These are phyloP conservation scores for Phalacrocorax aristotelis DNA, from an alignment of 2,113 vertebrate genomes.

Conservation along the genomic window DNA sequence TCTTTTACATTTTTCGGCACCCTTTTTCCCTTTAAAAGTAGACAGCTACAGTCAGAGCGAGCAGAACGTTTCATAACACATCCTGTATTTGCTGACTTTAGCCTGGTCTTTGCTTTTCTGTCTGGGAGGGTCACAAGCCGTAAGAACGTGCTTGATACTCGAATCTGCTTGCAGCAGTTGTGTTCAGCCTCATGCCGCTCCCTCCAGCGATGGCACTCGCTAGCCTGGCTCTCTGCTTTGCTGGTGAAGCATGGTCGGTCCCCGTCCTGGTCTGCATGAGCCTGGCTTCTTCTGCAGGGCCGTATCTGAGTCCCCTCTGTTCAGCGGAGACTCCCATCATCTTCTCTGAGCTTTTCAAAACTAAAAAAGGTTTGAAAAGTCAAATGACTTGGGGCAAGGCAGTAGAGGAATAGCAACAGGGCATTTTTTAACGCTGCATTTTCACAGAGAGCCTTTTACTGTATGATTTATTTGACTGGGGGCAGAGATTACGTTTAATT, in stretches of 20 bases:
- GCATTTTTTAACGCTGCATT: not conserved
- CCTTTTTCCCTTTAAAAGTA: not conserved
- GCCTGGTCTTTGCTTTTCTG: not conserved
- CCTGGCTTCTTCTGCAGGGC: not conserved
- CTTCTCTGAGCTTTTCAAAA: not conserved
- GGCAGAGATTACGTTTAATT: slow-evolving; percentile 24
- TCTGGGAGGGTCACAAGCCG: not conserved
- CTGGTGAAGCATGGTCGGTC: accelerated
- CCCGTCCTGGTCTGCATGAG: not conserved
- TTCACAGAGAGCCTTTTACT: not conserved
- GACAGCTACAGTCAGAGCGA: not conserved
- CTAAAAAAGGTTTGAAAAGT: not conserved
- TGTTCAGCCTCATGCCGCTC: not conserved
- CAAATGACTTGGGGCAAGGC: not conserved
- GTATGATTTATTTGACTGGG: slow-evolving; percentile 2
- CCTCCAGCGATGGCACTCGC: accelerated
- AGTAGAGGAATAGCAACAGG: not conserved
- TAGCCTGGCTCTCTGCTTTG: not conserved
- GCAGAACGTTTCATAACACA: not conserved
- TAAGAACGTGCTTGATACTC: not conserved
- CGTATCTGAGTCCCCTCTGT: accelerated
- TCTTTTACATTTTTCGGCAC: slow-evolving; percentile 41
- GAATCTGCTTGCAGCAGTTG: accelerated
- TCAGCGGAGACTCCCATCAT: not conserved
- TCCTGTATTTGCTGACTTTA: not conserved